A percentile compares a stretch with the other conserved stretches of the same genome.
Conservation (phyloP, 2,797 vertebrate genomes). For the Halcyon leucocephala region DNA sequence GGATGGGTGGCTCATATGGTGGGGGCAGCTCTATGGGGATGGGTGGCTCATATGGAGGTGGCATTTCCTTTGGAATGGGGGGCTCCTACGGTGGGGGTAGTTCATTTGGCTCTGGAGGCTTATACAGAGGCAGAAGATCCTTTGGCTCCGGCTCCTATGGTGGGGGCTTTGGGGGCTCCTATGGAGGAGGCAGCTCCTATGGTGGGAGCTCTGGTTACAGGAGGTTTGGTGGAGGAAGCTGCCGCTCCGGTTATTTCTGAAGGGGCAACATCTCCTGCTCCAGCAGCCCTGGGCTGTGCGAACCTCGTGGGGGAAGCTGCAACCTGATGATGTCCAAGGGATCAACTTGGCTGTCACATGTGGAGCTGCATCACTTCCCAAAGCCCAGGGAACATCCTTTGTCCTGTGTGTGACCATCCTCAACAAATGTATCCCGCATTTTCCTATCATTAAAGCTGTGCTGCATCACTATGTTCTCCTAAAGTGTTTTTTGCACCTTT, state of each 20-base stretch:
- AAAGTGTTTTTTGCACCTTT: neutral
- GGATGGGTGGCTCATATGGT: neutral
- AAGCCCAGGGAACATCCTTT: neutral
- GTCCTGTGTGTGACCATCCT: neutral
- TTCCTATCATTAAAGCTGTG: neutral
- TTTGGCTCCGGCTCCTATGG: neutral
- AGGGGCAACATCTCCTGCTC: fast-evolving
- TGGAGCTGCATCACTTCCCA: neutral
- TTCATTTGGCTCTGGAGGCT: neutral
- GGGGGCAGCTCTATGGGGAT: too few species aligned
- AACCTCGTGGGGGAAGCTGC: neutral
- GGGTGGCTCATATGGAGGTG: too few species aligned
- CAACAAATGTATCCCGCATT: neutral
- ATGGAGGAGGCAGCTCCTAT: neutral
- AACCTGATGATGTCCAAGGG: fast-evolving
- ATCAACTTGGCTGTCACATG: neutral
- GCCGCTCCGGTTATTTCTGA: neutral
- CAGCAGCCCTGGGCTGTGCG: neutral
- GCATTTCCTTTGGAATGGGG: neutral
- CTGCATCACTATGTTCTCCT: neutral
- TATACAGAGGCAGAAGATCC: neutral
- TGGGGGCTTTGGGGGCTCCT: neutral
- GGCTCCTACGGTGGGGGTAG: neutral
- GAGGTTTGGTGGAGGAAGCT: neutral
- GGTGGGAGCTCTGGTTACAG: neutral